Evolutionary conservation across 1,140 invertebrate genomes (phyloP).

Genomic region (Drosophila bipectinata): DNA sequence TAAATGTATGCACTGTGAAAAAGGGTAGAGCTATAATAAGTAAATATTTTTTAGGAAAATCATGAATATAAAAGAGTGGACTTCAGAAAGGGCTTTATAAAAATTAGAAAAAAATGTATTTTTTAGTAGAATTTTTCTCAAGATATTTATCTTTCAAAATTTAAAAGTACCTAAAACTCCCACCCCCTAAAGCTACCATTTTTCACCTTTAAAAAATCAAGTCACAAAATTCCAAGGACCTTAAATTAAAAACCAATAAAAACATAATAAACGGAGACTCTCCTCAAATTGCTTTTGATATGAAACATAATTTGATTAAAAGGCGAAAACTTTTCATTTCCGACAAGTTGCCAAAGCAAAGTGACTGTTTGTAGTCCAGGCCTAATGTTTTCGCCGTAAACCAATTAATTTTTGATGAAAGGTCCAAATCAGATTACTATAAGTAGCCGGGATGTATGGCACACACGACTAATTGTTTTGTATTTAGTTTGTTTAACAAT

Average conservation of each 20-base stretch:
- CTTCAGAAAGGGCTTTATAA: neutral
- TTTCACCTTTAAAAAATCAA: too few relatives aligned
- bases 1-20: neutral
- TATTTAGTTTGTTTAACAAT: slow-evolving; percentile 4
- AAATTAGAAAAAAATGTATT: too few relatives aligned
- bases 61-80: too few relatives aligned
- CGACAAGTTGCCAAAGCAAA: neutral
- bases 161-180: too few relatives aligned
- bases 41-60: neutral
- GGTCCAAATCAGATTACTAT: neutral
- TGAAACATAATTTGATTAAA: neutral
- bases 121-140: too few relatives aligned
- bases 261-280: neutral
- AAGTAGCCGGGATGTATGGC: neutral
- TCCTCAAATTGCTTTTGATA: neutral
- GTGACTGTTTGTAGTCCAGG: neutral
- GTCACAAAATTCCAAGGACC: neutral
- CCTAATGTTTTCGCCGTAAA: neutral
- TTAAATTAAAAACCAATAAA: neutral
- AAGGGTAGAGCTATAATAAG: neutral
- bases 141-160: too few relatives aligned
- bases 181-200: too few relatives aligned
- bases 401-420: slow-evolving; percentile 4
- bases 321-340: neutral
- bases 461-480: neutral